Evolutionary conservation across 2,797 vertebrate species (phyloP), one percentile per base, ranked within the genome.

Genomic region (Fringilla coelebs): DNA sequence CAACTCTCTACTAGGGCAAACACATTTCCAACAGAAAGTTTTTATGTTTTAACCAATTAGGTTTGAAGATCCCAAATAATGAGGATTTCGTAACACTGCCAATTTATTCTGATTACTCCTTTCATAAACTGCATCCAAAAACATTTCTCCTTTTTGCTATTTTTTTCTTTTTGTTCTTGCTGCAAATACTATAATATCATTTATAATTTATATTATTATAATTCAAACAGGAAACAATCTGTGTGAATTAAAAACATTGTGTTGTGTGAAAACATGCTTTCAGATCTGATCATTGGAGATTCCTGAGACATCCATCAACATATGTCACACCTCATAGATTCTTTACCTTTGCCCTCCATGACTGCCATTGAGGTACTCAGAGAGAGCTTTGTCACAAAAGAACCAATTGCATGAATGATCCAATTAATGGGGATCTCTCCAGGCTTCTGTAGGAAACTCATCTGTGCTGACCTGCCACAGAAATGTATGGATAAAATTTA

Each of bases 271-370:
- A 94, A 77, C 10, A 14, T 36, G 18, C 16, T 94, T 89, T 71
- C 54, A 65, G 61, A 68, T 61, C 15, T 18, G 31, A 92, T 40
- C 61, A 61, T 3, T 61, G 40, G 36, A 75, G 25, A 77, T 72
- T 86, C 91, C 70, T 43, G 51, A 88, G 79, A 26, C 72, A 91
- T 70, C 62, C 83, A 72, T 92, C 79, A 89, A 83, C 38, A 72
- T 45, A 91, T 75, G 92, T 87, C 87, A 88, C 79, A 89, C 70
- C 70, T 93, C 90, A 93, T 28, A 73, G 85, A 89, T 88, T 76
- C 67, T 94, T 81, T 88, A 90, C 45, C 55, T 88, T 79, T 81
- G 34, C 55, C 73, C 76, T 88, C 79, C 57, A 7, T 78, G 73
- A 78, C 86, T 81, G 46, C 26, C 40, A 92, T 78, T 89, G 86